Base-by-base conservation (phyloP, 2,113 vertebrate species). In the Micronycteris hirsuta region DNA sequence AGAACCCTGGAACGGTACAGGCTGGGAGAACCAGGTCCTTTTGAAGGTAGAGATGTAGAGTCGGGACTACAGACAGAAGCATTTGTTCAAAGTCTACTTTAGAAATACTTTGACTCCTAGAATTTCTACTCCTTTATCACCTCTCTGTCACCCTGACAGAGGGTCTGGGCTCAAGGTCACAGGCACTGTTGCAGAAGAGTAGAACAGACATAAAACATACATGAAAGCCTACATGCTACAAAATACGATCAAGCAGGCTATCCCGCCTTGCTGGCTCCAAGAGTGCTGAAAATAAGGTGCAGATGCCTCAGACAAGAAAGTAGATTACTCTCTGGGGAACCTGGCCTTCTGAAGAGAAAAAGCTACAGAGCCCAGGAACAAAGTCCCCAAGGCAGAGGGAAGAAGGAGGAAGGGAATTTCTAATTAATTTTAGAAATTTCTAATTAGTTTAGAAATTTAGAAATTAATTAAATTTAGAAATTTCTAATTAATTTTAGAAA, bases 201-300 rank as follows among this genome's bases (percentile, higher is more conserved):
- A 4, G 2, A 77, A 36, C 8, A 71, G 65, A 52, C 56, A 86
- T 15, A 41, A 82, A 43, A 26, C 2, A 12, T 0, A 47, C 19
- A 17, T 9, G 31, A 49, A 41, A 36, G 26, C 6, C 20, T 41
- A 4, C 28, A 2, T 43, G 7, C 24, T 47, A 4, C 41, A 68
- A 38, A 77, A 20, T 31, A 16, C 2, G 17, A 41, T 31, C 28
- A 70, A 78, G 15, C 1, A 70, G 28, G 68, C 8, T 43, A 41
- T 41, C 14, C 0, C 13, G 0, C 3, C 11, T 65, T 56, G 7
- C 5, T 56, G 31, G 2, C 4, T 49, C 16, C 49, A 76, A 52
- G 45, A 93, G 82, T 28, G 16, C 17, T 47, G 47, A 54, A n/a
- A 65, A 41, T 49, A 36, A 58, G n/a, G 2, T 12, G 20, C 13